Conservation (phyloP, 2,113 vertebrate genomes). For the Glareola pratincola region DNA sequence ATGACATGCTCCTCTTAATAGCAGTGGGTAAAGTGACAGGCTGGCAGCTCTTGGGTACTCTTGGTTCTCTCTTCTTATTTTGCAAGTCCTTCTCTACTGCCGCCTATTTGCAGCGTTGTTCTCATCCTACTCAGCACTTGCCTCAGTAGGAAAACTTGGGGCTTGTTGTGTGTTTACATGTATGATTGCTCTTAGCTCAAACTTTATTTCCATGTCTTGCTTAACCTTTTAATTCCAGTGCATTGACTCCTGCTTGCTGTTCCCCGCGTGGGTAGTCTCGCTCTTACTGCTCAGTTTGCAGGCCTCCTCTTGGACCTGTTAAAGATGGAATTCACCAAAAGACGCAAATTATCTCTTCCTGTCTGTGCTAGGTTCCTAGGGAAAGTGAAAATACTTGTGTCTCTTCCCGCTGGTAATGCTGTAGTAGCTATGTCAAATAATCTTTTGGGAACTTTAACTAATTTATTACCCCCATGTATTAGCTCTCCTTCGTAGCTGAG, state of each 20-base stretch:
- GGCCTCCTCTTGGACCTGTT: background rate
- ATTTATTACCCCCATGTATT: background rate
- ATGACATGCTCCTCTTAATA: background rate
- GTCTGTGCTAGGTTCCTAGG: background rate
- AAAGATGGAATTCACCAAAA: background rate
- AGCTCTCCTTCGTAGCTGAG: background rate
- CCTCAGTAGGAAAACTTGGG: background rate
- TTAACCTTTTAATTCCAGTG: background rate
- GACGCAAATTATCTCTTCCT: background rate
- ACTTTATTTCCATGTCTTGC: background rate
- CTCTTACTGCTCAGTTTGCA: background rate
- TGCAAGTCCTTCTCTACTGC: background rate
- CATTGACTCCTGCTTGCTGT: background rate
- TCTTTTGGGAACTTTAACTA: background rate
- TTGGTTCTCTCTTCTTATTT: background rate
- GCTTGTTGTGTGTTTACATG: background rate
- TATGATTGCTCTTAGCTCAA: background rate
- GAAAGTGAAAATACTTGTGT: background rate
- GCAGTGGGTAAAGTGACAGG: background rate
- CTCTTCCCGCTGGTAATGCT: background rate
- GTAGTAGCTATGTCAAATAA: background rate
- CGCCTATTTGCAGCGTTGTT: fast-evolving
- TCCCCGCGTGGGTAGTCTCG: fast-evolving
- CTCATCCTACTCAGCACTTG: background rate
- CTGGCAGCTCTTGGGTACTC: background rate